These are phyloP conservation scores for Oryzias dopingdopingensis DNA, from an alignment of 2,797 vertebrate genomes.

Conservation along the genomic window DNA sequence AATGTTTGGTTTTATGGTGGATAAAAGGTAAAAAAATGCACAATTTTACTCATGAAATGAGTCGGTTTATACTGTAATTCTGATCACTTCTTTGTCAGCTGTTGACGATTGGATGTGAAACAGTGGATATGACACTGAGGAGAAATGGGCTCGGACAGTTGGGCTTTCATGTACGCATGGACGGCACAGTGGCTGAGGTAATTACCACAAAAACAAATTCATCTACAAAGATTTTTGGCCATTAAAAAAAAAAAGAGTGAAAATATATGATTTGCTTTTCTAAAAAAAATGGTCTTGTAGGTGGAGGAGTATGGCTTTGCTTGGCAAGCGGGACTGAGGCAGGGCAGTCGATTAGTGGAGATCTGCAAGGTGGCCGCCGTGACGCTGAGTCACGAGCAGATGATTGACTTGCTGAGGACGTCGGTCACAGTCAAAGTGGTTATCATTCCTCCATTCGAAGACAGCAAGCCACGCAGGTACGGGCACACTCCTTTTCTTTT, in stretches of 20 bases:
- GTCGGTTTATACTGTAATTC: not conserved
- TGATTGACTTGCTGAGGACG: conserved; percentile 94
- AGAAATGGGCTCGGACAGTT: conserved; percentile 92
- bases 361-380: conserved; percentile 95
- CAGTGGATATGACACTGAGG: conserved; percentile 92
- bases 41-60: too few species aligned
- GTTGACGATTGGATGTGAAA: conserved; percentile 88
- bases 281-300: conserved; percentile 27
- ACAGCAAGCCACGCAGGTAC: conserved; percentile 87
- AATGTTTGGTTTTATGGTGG: too few species aligned
- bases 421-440: conserved; percentile 95
- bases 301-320: conserved; percentile 97
- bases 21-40: too few species aligned
- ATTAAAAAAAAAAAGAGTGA: conserved; percentile 3
- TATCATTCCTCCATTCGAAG: conserved; percentile 90
- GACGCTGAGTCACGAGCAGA: conserved; percentile 91
- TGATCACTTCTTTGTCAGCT: conserved; percentile 62
- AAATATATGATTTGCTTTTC: not conserved
- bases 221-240: conserved; percentile 2
- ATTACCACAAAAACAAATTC: conserved; percentile 9
- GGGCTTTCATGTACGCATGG: conserved; percentile 92
- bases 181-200: conserved; percentile 90
- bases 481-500: conserved; percentile 12
- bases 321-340: conserved; percentile 92
- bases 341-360: conserved; percentile 91